Evolutionary conservation across 2,888 invertebrate species (phyloP), one percentile per base, ranked within the genome.

Genomic region (Cryptocheilus praepositus): DNA sequence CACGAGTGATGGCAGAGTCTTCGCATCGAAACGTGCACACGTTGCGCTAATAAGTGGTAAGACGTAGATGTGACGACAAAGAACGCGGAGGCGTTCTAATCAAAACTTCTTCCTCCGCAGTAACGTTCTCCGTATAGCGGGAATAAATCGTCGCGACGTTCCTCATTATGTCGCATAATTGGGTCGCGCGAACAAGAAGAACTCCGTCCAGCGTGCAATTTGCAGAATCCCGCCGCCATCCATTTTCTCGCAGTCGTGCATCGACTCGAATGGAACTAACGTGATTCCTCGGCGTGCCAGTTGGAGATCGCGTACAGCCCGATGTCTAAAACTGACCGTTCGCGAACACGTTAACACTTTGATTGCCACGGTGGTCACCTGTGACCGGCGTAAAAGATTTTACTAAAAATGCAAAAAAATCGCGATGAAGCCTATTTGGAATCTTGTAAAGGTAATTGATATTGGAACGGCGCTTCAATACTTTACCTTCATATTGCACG

Each of bases 121-220:
- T 7, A 49, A 49, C 36, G 36, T 36, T 36, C 36, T 11, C 36
- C 4, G 36, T 36, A 49, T 49, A 16, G 49, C 16, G 49, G 18
- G 55, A 67, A 76, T 63, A 67, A 71, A 67, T 71, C 63, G 68
- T 54, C 18, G 63, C 51, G 61, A 59, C 54, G 67, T 59, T 51
- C 62, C 64, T 61, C 67, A 71, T 70, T 67, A 64, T 54, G 49
- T 56, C 61, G 43, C 51, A 65, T 68, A 76, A 74, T 74, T 71
- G 57, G 70, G 66, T 66, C 66, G 54, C 43, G 44, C 45, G 60
- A 59, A 15, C 22, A 44, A 59, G 63, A 71, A 68, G 68, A 73
- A 67, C 46, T 58, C 18, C 43, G 56, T 57, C 73, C 55, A 49
- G 22, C 52, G 55, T 43, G 61, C 65, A 76, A 76, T 70, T 71